Evolutionary conservation across 2,797 vertebrate species (phyloP), one percentile per base, ranked within the genome.

Genomic region (Rachycentron canadum): DNA sequence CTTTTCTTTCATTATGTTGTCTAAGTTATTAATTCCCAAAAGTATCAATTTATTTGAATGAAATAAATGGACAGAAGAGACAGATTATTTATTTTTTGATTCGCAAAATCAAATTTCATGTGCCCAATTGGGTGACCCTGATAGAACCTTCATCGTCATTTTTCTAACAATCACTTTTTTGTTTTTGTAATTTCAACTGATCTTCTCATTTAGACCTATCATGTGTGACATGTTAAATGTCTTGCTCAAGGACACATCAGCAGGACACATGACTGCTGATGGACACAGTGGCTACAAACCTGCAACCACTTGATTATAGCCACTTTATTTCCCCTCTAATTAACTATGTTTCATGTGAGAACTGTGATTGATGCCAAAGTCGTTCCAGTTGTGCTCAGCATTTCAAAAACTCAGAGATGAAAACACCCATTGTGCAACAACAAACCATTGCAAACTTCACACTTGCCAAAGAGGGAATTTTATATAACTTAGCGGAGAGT

Each of bases 381-480:
- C 13, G 4, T 60, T 86, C 43, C 50, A 66, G 62, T 56, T 73
- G 49, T 66, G 73, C 56, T 79, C 47, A 36, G 59, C 57, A 47
- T 73, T 76, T 78, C 7, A 73, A 78, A 81, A 78, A 71, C 56
- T 32, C 23, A 2, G 25, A 58, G 60, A 47, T 78, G 67, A 84
- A 88, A 82, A 75, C 78, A 72, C 21, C 43, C 56, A 55, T 78
- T 88, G 76, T 79, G 81, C 74, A 81, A 75, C 56, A 53, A 56
- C 26, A 84, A 87, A 88, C 70, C n/a, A 67, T 28, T 72, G 69
- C 52, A 81, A 85, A 80, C 62, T 69, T 79, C 58, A 68, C 57
- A 75, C 50, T 79, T 79, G 74, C 81, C 79, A 86, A 76, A 85
- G 56, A 60, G 64, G 67, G 73, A 78, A 68, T 82, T 85, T 86